Base-by-base conservation (phyloP, 2,113 vertebrate species). In the Halichoerus grypus region DNA sequence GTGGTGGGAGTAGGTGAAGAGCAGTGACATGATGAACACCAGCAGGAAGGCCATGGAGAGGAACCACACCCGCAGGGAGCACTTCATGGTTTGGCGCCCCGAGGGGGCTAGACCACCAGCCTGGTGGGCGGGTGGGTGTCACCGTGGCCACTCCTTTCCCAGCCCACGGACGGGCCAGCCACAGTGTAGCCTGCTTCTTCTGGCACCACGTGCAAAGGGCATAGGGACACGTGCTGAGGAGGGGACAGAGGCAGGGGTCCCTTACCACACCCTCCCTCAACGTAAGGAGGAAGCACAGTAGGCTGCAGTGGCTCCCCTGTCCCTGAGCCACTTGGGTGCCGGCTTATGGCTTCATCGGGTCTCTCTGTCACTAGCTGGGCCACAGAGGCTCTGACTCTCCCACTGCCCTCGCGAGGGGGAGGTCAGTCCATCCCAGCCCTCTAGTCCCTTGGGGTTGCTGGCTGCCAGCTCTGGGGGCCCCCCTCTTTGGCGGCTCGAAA, bases 1-100 rank as follows among this genome's bases (percentile, higher is more conserved):
- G 31, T 99, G 99, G 93, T 99, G 99, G 7, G 99, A 99, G 97
- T 99, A 99, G 71, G 99, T 99, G 98, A 99, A 99, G 96, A 99
- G 99, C 81, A 99, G 99, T 0, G 99, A 99, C 98, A 99, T 99
- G 98, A 99, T 97, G 79, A 99, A 99, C 97, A 99, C 97, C 61
- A 99, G 99, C 46, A 99, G 98, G 97, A 99, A 99, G 76, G 99
- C 99, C 26, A 99, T 99, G 0, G 99, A 99, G 90, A 99, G 99
- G 94, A 99, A 99, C 99, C 99, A 99, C 94, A 99, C 98, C 90
- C 99, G 99, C 96, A 99, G 98, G 9, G 99, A 99, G 98, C 99
- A 99, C 99, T 99, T 99, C 99, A 99, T 99, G 98, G 98, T 98
- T 91, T 4, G 28, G n/a, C 36, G 7, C n/a, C 36, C 79, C 39